phyloP scores from a whole-genome alignment of 2,113 vertebrate species.

The Sminthopsis crassicaudata region DNA sequence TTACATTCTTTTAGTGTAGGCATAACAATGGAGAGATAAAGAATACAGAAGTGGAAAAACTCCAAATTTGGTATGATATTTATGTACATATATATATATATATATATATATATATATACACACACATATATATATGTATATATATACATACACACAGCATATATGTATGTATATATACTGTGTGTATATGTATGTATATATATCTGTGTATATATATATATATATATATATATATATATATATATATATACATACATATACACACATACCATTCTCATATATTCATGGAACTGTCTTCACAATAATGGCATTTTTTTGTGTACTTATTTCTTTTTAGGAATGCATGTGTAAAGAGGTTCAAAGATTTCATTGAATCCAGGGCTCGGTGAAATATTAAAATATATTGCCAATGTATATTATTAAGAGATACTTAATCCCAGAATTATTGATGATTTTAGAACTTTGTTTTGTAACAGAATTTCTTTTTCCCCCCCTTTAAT shows the following conservation, averaged over 20 bases:
- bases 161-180: too few species aligned
- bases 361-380: not conserved
- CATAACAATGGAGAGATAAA: not conserved
- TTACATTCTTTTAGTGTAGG: not conserved
- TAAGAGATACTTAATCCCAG: not conserved
- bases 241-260: too few species aligned
- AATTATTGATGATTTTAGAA: not conserved
- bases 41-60: not conserved
- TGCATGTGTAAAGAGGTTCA: not conserved
- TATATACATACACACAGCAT: too few species aligned
- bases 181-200: not conserved
- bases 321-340: not conserved
- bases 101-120: too few species aligned
- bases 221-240: too few species aligned
- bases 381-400: not conserved
- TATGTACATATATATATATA: too few species aligned
- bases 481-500: too few species aligned
- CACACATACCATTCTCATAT: not conserved
- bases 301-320: not conserved
- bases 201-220: too few species aligned
- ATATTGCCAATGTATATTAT: not conserved
- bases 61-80: not conserved
- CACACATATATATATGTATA: too few species aligned
- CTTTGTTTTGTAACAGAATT: too few species aligned
- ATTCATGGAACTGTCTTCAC: not conserved